Evolutionary conservation across 2,888 invertebrate genomes (phyloP), one percentile per base, ranked within the genome.

Genomic region (Dascillus cervinus): DNA sequence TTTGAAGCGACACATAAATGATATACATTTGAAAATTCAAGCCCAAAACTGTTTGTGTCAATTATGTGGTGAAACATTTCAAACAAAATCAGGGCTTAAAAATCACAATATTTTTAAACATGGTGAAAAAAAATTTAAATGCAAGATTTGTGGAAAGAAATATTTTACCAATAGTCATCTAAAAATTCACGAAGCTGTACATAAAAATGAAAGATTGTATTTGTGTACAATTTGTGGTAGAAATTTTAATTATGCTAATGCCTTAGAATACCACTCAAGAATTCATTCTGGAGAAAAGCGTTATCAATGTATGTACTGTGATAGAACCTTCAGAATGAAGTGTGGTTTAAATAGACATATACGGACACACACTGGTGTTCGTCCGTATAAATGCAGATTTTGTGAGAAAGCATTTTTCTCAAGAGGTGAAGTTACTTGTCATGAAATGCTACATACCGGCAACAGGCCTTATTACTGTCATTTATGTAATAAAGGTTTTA

Each of bases 201-300:
- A 85, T 65, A 79, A 77, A 42, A 81, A 83, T 52, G 71, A 80
- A 37, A 82, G 85, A 52, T 69, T 80, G 32, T 82, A 82, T 61
- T 68, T 85, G 23, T 86, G 86, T 63, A 79, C 79, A 8, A 81
- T 82, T 60, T 86, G 86, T 52, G 82, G 82, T 20, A 86, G 86
- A 55, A 82, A 82, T 14, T 86, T 86, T 70, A 85, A 85, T 59
- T 85, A 86, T 54, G 81, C 82, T 4, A 85, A 83, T 54, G 50
- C 53, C 1, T 41, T 55, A 14, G 33, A 32, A 3, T 56, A 56
- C 26, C 56, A 56, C 29, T 47, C 54, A 49, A 38, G 52, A 3
- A 32, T 47, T n/a, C 56, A 56, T 26, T 52, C 50, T 2, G 49
- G 48, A 0, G 54, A 56, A 29, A 49, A 50, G 23, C 50, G 41